These are phyloP conservation scores for Callipepla californica DNA, from an alignment of 2,113 vertebrate species.

Conservation along the genomic window DNA sequence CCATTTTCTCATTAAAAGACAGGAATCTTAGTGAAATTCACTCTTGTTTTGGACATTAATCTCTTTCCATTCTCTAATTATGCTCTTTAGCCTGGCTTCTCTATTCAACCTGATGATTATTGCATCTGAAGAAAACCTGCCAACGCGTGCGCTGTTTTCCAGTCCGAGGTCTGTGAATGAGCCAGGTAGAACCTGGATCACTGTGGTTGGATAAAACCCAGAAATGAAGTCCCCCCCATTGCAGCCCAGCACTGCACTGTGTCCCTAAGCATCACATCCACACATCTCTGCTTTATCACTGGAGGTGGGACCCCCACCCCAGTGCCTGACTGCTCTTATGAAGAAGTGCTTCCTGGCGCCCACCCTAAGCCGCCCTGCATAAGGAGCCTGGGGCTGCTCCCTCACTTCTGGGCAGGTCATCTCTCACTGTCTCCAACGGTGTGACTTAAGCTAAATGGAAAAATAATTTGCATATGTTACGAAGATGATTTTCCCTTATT, in stretches of 20 bases:
- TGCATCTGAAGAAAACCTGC: not conserved
- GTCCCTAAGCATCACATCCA: not conserved
- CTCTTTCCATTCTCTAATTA: not conserved
- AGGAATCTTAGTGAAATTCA: not conserved
- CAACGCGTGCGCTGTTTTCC: not conserved
- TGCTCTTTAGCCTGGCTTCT: not conserved
- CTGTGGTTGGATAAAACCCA: not conserved
- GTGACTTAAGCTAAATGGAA: too few species aligned
- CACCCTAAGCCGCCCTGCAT: not conserved
- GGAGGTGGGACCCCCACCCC: not conserved
- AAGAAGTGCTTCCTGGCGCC: not conserved
- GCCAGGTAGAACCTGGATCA: not conserved
- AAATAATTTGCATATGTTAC: not conserved
- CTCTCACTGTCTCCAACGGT: not conserved
- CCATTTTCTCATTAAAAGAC: not conserved
- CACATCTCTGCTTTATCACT: not conserved
- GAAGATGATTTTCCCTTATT: not conserved
- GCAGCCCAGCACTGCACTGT: too few species aligned
- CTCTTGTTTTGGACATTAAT: not conserved
- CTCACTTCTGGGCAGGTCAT: not conserved
- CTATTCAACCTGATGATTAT: not conserved
- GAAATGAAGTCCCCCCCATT: not conserved
- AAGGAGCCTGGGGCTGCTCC: not conserved
- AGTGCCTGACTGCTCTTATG: not conserved
- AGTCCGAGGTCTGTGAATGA: not conserved